Evolutionary conservation across 2,797 vertebrate species (phyloP).

Genomic region (Myotis daubentonii): DNA sequence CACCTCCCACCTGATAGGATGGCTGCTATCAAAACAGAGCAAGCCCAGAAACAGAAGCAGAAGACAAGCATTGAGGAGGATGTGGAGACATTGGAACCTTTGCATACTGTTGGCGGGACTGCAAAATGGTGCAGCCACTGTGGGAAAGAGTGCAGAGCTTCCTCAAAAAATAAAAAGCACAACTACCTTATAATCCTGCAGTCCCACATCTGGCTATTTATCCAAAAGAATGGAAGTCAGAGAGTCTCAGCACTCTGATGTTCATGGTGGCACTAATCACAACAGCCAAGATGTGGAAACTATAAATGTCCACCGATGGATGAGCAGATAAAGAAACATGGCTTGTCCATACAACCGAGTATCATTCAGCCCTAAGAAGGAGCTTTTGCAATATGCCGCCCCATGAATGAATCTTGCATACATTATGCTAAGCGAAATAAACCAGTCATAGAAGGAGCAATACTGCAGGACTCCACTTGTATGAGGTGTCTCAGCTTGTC

Average conservation of each 20-base stretch:
- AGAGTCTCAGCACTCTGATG: background rate
- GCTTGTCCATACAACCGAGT: background rate
- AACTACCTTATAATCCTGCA: background rate
- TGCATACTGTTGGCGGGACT: background rate
- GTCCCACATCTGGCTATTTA: background rate
- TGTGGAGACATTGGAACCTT: background rate
- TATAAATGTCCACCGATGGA: fast-evolving
- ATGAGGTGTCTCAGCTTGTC: background rate
- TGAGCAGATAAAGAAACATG: background rate
- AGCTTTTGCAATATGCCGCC: background rate
- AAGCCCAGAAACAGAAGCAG: background rate
- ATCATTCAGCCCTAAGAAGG: background rate
- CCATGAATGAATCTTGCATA: background rate
- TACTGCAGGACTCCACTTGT: too few relatives aligned
- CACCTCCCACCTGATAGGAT: background rate
- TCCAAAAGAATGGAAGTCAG: background rate
- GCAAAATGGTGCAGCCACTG: background rate
- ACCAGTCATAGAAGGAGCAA: background rate
- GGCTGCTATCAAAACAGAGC: background rate
- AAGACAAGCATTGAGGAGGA: background rate
- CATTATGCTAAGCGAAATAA: background rate
- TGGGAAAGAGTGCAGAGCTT: background rate
- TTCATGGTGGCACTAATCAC: background rate
- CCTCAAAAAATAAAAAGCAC: background rate
- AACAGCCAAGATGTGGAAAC: background rate